A percentile compares a stretch with the other conserved stretches of the same genome.
These are phyloP conservation scores for Sphaeramia orbicularis DNA, from an alignment of 2,797 vertebrate genomes.

Conservation along the genomic window DNA sequence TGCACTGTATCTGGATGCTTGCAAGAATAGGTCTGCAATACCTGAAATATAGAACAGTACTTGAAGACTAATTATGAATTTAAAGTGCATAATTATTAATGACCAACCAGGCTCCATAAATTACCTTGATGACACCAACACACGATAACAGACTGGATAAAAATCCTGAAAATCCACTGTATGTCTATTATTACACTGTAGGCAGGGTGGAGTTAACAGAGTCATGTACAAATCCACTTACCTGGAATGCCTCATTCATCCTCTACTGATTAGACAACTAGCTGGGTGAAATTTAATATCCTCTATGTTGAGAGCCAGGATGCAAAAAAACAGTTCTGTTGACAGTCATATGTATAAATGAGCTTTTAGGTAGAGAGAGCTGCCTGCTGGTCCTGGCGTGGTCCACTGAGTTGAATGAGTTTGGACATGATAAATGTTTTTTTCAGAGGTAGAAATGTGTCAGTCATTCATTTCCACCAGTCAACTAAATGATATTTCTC, in stretches of 20 bases:
- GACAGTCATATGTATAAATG: slow-evolving; percentile 36
- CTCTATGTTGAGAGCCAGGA: slow-evolving; percentile 28
- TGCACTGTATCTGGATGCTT: too few relatives aligned
- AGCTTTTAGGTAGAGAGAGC: slow-evolving; percentile 37
- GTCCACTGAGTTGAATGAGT: slow-evolving; percentile 17
- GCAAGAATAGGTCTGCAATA: too few relatives aligned
- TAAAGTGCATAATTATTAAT: too few relatives aligned
- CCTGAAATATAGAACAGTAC: too few relatives aligned
- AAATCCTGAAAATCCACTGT: too few relatives aligned
- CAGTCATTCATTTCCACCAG: slow-evolving; percentile 49
- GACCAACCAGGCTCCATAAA: too few relatives aligned
- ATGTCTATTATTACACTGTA: neutral
- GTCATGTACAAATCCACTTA: slow-evolving; percentile 59
- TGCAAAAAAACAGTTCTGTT: slow-evolving; percentile 28
- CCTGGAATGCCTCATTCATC: slow-evolving; percentile 62
- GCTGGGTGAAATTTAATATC: slow-evolving; percentile 29
- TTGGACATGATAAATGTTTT: slow-evolving; percentile 61
- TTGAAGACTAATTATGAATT: too few relatives aligned
- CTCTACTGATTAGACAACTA: slow-evolving; percentile 47
- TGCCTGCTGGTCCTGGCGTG: slow-evolving; percentile 19
- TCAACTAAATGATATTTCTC: slow-evolving; percentile 33
- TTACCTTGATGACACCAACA: too few relatives aligned
- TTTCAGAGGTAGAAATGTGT: slow-evolving; percentile 46
- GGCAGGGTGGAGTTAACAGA: slow-evolving; percentile 29
- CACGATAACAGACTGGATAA: too few relatives aligned